These are phyloP conservation scores for Ispidina lecontei DNA, from an alignment of 2,797 vertebrate genomes.

Conservation along the genomic window DNA sequence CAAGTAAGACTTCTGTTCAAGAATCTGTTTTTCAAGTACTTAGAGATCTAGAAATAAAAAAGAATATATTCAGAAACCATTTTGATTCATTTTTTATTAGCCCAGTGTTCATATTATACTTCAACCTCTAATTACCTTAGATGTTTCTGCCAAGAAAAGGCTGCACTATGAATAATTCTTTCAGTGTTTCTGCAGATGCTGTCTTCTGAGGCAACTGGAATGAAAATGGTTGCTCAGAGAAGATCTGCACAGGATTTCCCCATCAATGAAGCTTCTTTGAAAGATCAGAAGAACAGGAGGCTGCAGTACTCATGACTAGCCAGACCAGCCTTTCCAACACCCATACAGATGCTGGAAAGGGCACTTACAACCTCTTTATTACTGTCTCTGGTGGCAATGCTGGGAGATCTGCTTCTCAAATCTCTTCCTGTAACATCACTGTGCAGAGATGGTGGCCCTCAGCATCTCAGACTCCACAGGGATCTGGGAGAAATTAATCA, in stretches of 20 bases:
- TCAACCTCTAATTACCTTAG: not conserved
- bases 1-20: not conserved
- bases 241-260: not conserved
- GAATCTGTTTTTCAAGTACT: not conserved
- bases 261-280: not conserved
- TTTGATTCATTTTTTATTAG: not conserved
- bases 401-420: not conserved
- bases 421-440: not conserved
- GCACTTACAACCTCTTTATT: not conserved
- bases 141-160: not conserved
- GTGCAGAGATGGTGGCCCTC: fast-evolving
- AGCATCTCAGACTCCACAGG: not conserved
- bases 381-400: not conserved
- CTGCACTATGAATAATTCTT: conserved; percentile 1
- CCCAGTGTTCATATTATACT: not conserved
- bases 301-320: not conserved
- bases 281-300: not conserved
- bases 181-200: not conserved
- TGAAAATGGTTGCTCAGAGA: not conserved
- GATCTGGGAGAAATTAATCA: not conserved
- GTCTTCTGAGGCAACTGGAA: not conserved
- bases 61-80: not conserved
- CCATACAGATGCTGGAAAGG: not conserved
- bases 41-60: not conserved
- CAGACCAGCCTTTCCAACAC: not conserved